These are phyloP conservation scores for Patella ulyssiponensis DNA, from an alignment of 2,888 invertebrate species.

Conservation along the genomic window DNA sequence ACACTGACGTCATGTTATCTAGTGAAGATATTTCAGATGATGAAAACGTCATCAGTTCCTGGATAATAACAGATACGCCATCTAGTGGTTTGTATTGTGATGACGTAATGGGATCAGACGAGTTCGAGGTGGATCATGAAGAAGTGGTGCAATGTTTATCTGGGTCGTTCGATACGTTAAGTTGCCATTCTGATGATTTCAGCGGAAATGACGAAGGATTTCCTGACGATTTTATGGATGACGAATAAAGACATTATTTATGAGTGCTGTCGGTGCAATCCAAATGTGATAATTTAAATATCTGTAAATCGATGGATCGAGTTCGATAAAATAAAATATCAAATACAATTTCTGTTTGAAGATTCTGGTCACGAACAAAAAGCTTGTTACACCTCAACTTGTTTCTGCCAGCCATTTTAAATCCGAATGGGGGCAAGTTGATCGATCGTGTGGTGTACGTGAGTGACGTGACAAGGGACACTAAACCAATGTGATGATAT, in stretches of 20 bases:
- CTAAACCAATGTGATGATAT: too few relatives aligned
- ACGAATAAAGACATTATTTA: background rate
- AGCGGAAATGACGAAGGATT: conserved; percentile 5
- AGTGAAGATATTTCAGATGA: background rate
- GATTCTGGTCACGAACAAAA: too few relatives aligned
- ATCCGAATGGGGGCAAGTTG: too few relatives aligned
- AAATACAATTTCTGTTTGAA: too few relatives aligned
- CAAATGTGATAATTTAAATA: too few relatives aligned
- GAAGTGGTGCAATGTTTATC: background rate
- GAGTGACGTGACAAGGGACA: too few relatives aligned
- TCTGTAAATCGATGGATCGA: too few relatives aligned
- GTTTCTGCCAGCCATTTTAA: too few relatives aligned
- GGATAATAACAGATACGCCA: background rate
- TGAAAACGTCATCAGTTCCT: background rate
- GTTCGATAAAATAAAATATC: too few relatives aligned
- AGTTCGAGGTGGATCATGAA: background rate
- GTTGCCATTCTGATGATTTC: background rate
- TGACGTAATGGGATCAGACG: background rate
- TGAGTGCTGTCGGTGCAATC: too few relatives aligned
- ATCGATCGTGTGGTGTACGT: too few relatives aligned
- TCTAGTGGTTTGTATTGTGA: background rate
- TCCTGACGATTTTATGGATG: conserved; percentile 8
- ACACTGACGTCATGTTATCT: conserved; percentile 5
- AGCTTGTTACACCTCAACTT: too few relatives aligned
- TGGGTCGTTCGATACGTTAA: background rate